Evolutionary conservation across 1,140 invertebrate genomes (phyloP), one percentile per base, ranked within the genome.

Genomic region (Trichomalopsis sarcophagae): DNA sequence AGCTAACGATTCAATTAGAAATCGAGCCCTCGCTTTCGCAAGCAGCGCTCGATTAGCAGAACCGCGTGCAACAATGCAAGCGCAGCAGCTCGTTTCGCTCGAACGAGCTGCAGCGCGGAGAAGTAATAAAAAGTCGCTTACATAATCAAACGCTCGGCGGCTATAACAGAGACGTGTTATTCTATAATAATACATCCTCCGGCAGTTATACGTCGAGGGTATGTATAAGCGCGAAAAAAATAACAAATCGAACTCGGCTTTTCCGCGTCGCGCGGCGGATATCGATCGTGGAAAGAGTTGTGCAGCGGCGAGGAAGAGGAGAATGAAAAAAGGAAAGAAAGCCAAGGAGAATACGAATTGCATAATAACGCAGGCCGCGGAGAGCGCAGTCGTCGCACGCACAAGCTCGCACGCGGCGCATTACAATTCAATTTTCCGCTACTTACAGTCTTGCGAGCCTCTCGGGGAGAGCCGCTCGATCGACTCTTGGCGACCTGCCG

Each of bases 231-330:
- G 69, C 40, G 81, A 13, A 30, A 69, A 33, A 87, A 88, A n/a
- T n/a, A n/a, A n/a, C n/a, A 84, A 87, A 85, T 87, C 86, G 86
- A 87, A 87, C 23, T 50, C 86, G 83, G 87, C 87, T 88, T 87
- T 88, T 89, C 87, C 85, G 86, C 40, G 40, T 7, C 40, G 40
- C 55, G 76, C 6, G 66, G 82, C n/a, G n/a, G n/a, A n/a, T 27
- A 73, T 81, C 85, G 84, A 83, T 87, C 87, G 86, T 23, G 74
- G 85, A 86, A 68, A 82, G 40, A 27, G 68, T 62, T n/a, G 14
- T 17, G 14, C 14, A 30, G 68, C 13, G 74, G 73, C 44, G 17
- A 82, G 78, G 82, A 30, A 73, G 44, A 77, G 40, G 47, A 81
- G 55, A 10, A 27, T 27, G 81, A 44, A 69, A 68, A 80, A 5